Evolutionary conservation across 2,888 invertebrate species (phyloP).

Genomic region (Cataglyphis cursor): DNA sequence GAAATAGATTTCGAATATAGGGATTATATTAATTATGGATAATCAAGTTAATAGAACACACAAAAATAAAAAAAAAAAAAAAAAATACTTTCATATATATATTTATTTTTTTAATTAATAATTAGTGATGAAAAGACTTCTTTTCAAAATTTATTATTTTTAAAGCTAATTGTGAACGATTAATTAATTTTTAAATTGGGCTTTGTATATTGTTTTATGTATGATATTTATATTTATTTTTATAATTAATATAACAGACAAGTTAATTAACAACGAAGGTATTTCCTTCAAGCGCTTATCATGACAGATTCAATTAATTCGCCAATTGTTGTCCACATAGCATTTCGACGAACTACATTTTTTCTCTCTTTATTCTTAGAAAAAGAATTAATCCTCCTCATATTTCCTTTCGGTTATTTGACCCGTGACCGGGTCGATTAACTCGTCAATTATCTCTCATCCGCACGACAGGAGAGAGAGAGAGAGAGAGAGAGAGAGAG

Average conservation of each 20-base stretch:
- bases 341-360: conserved; percentile 29
- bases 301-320: conserved; percentile 17
- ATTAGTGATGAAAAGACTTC: neutral
- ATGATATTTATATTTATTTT: neutral
- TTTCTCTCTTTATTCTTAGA: conserved; percentile 29
- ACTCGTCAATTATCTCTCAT: conserved; percentile 30
- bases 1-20: neutral
- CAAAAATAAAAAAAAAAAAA: neutral
- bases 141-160: neutral
- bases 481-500: too few species aligned
- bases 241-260: neutral
- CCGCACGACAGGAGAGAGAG: neutral
- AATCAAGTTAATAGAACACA: neutral
- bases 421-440: conserved; percentile 35
- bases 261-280: neutral
- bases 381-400: neutral
- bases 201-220: neutral
- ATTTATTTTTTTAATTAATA: conserved; percentile 19
- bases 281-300: neutral
- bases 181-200: neutral
- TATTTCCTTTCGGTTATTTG: conserved; percentile 19
- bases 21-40: neutral
- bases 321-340: neutral
- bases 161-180: neutral
- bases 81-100: neutral